Evolutionary conservation across 2,113 vertebrate genomes (phyloP), one percentile per base, ranked within the genome.

Genomic region (Trogon surrucura): DNA sequence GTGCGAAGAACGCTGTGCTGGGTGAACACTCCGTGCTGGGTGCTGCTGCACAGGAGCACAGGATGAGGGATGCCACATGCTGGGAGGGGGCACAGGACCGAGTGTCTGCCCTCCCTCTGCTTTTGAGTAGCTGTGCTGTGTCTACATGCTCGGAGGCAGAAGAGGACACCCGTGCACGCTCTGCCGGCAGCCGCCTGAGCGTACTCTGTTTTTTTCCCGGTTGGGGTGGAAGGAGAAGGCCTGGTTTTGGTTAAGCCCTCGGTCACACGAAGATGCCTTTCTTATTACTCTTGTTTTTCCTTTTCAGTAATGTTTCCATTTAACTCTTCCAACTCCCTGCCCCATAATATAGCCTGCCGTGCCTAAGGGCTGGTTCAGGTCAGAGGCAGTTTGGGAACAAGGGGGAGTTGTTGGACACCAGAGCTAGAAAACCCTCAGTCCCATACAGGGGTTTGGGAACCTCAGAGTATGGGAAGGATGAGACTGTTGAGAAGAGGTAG

Each of bases 251-350:
- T 98, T 98, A 98, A 97, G 91, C 64, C 82, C 91, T 95, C 16
- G 34, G 96, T 98, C 97, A 97, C 93, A 98, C 77, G 13, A 96
- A 96, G 95, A 98, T 98, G 97, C 97, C 97, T 97, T 98, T 98
- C 97, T 95, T 93, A 96, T 98, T 97, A 98, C 95, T 97, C 95
- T 96, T 97, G 97, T 97, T 98, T 98, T 98, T 88, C 73, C 90
- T 97, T 96, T 95, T 94, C 85, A 97, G 96, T 91, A 95, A 94
- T 13, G 17, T 95, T 97, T 95, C 89, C 50, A 85, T 96, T 98
- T 98, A 98, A 97, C 97, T 97, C 97, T 96, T 96, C 71, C 75
- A 83, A n/a, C 80, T 75, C 95, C 67, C 48, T 23, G 10, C 60
- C 21, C 23, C 1, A 3, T 50, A 72, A 70, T 5, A 13, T n/a